These are phyloP conservation scores for Ostrea edulis DNA, from an alignment of 1,140 invertebrate species.

Conservation along the genomic window DNA sequence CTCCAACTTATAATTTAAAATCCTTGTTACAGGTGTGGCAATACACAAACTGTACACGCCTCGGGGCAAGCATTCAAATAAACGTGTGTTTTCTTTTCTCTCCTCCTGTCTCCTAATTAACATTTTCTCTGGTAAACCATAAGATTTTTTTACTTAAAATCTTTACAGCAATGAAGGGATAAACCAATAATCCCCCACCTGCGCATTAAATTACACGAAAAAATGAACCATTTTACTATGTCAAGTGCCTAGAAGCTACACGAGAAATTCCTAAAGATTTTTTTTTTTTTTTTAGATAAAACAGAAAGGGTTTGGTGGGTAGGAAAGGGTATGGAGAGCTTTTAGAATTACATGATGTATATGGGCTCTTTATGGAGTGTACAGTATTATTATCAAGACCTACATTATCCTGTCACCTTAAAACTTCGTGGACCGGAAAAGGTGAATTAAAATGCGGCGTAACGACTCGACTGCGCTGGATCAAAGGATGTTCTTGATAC, in stretches of 20 bases:
- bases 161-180: background rate
- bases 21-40: conserved; percentile 4
- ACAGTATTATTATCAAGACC: conserved; percentile 26
- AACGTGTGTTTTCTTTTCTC: background rate
- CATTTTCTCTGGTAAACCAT: too few species aligned
- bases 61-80: background rate
- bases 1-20: background rate
- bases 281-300: background rate
- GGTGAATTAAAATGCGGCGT: conserved; percentile 21
- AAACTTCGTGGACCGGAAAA: conserved; percentile 28
- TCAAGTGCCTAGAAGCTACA: background rate
- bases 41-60: background rate
- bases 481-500: conserved; percentile 18
- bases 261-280: background rate
- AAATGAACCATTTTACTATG: background rate
- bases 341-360: background rate
- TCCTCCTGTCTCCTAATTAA: background rate
- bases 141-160: background rate
- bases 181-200: background rate
- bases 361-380: background rate
- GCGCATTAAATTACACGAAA: background rate
- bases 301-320: background rate
- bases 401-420: conserved; percentile 25
- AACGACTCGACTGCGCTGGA: conserved; percentile 19
- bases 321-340: background rate